These are phyloP conservation scores for Lamellibrachia satsuma DNA, from an alignment of 2,888 invertebrate genomes.

Conservation along the genomic window DNA sequence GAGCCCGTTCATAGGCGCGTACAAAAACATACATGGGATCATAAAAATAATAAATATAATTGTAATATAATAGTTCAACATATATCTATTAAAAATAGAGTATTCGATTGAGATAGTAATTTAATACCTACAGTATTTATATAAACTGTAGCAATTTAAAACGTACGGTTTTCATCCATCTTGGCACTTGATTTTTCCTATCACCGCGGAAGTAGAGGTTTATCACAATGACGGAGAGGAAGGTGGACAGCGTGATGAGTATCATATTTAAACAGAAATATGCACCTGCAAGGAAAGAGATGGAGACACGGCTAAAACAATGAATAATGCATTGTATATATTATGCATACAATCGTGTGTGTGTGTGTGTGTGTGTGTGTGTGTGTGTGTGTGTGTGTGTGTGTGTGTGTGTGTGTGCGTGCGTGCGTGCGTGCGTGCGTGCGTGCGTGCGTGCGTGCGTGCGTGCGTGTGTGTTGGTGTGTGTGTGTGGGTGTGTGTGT, in stretches of 20 bases:
- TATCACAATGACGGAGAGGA: constrained; percentile 64
- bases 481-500: too few species aligned
- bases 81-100: too few species aligned
- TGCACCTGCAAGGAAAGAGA: constrained; percentile 55
- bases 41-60: too few species aligned
- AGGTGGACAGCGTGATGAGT: constrained; percentile 65
- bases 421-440: background rate
- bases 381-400: background rate
- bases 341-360: background rate
- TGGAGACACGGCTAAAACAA: background rate
- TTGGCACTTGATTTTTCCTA: constrained; percentile 57
- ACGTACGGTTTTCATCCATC: constrained; percentile 56
- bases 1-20: too few species aligned
- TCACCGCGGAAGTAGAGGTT: constrained; percentile 65
- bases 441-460: too few species aligned
- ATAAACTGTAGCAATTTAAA: background rate
- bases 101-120: background rate
- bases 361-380: background rate
- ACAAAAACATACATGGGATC: too few species aligned
- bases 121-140: background rate
- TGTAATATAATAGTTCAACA: too few species aligned
- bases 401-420: background rate
- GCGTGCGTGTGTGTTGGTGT: too few species aligned
- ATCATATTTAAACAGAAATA: constrained; percentile 67
- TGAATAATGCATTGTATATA: background rate